A percentile compares a stretch with the other conserved stretches of the same genome.
phyloP scores from a whole-genome alignment of 2,888 invertebrate genomes.

The Sarcophaga caerulescens region DNA sequence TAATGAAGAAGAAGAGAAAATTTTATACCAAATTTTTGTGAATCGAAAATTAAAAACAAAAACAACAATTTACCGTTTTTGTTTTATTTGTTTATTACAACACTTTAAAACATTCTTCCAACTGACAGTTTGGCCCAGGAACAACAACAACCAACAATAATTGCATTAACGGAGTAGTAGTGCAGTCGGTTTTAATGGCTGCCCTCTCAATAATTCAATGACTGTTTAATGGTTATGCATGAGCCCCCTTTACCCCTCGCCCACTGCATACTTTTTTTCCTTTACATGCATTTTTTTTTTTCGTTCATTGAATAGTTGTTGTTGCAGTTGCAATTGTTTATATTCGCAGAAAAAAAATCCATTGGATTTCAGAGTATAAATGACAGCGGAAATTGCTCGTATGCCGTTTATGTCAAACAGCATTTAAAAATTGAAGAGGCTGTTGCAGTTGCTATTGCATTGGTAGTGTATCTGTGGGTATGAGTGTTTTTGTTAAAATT shows the following conservation, averaged over 20 bases:
- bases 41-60: background rate
- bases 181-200: background rate
- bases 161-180: conserved; percentile 17
- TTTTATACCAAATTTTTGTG: background rate
- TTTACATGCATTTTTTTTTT: background rate
- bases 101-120: conserved; percentile 55
- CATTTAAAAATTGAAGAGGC: conserved; percentile 47
- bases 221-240: conserved; percentile 63
- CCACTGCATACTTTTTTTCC: background rate
- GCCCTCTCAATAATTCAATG: conserved; percentile 64
- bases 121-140: conserved; percentile 56
- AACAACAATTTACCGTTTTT: background rate
- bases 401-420: conserved; percentile 63
- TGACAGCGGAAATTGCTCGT: conserved; percentile 69
- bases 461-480: too few species aligned
- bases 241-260: conserved; percentile 13
- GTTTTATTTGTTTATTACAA: conserved; percentile 54
- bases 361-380: conserved; percentile 43
- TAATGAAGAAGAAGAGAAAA: too few species aligned
- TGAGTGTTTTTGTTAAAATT: too few species aligned
- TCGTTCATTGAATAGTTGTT: conserved; percentile 1
- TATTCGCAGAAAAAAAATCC: background rate
- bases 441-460: background rate
- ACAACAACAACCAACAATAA: conserved; percentile 38
- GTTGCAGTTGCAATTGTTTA: conserved; percentile 56